Evolutionary conservation across 92 coral and sea anemone genomes (phyloP), one percentile per base, ranked within the genome.

Genomic region (Phenganax marumi): DNA sequence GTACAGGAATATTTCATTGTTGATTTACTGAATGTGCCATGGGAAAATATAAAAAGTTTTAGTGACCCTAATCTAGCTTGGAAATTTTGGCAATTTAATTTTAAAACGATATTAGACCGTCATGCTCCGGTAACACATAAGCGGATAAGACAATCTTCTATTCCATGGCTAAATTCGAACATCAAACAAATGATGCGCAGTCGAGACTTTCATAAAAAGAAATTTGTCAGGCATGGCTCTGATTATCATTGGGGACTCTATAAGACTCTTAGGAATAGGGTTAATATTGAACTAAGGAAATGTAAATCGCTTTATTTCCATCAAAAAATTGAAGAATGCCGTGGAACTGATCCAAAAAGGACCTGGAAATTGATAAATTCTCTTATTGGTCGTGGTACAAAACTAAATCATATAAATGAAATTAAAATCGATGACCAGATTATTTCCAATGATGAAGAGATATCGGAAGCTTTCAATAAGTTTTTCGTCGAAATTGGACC

Each of bases 101-200:
- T 86, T 73, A 73, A 21, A 10, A 47, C 54, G 73, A 61, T 86
- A 3, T 74, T 86, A 71, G 74, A 86, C 22, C 17, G 23, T 8
- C 89, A 86, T 63, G 89, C 89, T 11, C 89, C 86, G 17, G 12
- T 80, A 16, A 62, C 64, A 63, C 80, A 81, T 61, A 81, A 55
- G 49, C 81, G 81, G 8, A 48, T 71, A 69, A 19, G 86, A 43
- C 63, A n/a, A 61, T 70, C 81, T 13, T 12, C 86, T 13, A 25
- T 73, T 54, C 86, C 86, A 12, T 83, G 86, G 81, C 66, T 83
- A 18, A 83, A 53, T 22, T 55, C 82, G 52, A 52, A 49, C 25
- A 83, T 83, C 19, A 83, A 83, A 73, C 46, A 70, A 14, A 33
- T n/a, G 72, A 73, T 83, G 72, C 52, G 71, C 1, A 83, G 26